These are phyloP conservation scores for Oegoconia quadripuncta DNA, from an alignment of 2,888 invertebrate genomes.

Conservation along the genomic window DNA sequence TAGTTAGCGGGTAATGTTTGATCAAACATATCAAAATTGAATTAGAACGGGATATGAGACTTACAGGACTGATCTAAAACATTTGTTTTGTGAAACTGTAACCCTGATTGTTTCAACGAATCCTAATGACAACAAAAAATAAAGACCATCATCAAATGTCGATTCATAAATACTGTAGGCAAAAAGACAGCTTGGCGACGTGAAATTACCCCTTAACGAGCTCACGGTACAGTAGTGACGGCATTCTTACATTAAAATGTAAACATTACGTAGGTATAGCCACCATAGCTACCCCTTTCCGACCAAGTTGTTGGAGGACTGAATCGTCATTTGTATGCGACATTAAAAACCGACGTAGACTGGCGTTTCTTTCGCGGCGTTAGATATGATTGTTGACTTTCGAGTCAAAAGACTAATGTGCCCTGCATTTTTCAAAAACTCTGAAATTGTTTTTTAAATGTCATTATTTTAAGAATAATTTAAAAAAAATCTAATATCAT, in stretches of 20 bases:
- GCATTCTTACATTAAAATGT: slow-evolving; percentile 74
- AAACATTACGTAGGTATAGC: slow-evolving; percentile 54
- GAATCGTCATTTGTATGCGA: slow-evolving; percentile 67
- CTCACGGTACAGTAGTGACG: slow-evolving; percentile 35
- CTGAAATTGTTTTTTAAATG: too few species aligned
- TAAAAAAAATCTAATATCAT: too few species aligned
- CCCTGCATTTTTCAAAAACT: too few species aligned
- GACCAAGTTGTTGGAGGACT: slow-evolving; percentile 53
- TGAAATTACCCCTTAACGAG: slow-evolving; percentile 66
- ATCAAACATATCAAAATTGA: too few species aligned
- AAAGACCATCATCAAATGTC: slow-evolving; percentile 8
- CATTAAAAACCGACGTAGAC: slow-evolving; percentile 39
- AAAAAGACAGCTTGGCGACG: slow-evolving; percentile 58
- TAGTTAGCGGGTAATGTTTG: too few species aligned
- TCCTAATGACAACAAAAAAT: slow-evolving; percentile 2
- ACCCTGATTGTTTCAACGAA: neutral
- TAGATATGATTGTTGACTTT: neutral
- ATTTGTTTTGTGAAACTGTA: slow-evolving; percentile 7
- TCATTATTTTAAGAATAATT: too few species aligned
- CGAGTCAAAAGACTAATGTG: neutral
- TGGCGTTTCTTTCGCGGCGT: slow-evolving; percentile 34
- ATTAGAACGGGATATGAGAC: too few species aligned
- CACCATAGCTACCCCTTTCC: slow-evolving; percentile 46
- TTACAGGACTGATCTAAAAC: too few species aligned
- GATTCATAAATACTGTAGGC: slow-evolving; percentile 55